phyloP scores from a whole-genome alignment of 2,888 invertebrate genomes.

The Mystacides longicornis region DNA sequence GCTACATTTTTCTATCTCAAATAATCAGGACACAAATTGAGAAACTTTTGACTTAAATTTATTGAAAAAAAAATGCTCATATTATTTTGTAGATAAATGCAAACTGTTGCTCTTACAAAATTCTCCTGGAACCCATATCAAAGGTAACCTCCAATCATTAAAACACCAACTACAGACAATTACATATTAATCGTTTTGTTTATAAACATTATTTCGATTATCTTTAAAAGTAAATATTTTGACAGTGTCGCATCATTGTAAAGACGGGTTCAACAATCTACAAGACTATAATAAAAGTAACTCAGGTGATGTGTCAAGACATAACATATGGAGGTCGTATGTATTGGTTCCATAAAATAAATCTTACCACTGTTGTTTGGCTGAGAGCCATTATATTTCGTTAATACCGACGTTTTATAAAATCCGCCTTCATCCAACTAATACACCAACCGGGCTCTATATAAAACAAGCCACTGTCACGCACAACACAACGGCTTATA shows the following conservation, averaged over 20 bases:
- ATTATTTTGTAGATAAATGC: too few species aligned
- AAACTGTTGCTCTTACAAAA: too few species aligned
- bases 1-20: too few species aligned
- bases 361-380: slow-evolving; percentile 60
- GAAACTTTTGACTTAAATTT: too few species aligned
- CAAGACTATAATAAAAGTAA: slow-evolving; percentile 17
- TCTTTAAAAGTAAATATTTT: neutral
- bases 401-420: slow-evolving; percentile 4
- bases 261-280: slow-evolving; percentile 17
- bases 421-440: slow-evolving; percentile 8
- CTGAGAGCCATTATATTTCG: slow-evolving; percentile 54
- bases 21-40: too few species aligned
- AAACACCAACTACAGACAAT: too few species aligned
- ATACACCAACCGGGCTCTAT: slow-evolving; percentile 17
- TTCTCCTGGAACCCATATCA: too few species aligned
- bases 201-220: neutral
- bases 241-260: slow-evolving; percentile 11
- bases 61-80: too few species aligned
- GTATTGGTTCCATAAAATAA: neutral
- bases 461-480: slow-evolving; percentile 16
- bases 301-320: slow-evolving; percentile 24
- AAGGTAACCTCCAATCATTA: too few species aligned
- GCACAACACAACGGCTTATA: slow-evolving; percentile 20
- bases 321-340: slow-evolving; percentile 11
- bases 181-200: too few species aligned